Conservation (phyloP, 2,797 vertebrate genomes). For the Ctenochaetus hawaiiensis region DNA sequence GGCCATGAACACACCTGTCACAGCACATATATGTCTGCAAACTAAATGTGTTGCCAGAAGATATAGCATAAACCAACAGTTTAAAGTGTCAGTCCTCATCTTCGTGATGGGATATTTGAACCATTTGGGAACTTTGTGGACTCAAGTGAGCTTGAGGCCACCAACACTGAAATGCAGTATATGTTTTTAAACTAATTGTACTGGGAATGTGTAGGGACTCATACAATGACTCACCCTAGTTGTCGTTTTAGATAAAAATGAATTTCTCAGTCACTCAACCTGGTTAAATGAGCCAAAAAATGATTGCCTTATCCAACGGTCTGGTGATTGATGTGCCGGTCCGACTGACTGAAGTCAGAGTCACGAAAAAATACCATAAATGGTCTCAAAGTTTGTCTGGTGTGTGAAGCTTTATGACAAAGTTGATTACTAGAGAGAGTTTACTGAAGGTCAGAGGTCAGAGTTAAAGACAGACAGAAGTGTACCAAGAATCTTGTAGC, state of each 20-base stretch:
- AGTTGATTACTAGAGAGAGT: constrained; percentile 35
- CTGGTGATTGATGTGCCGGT: constrained; percentile 34
- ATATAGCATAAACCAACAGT: constrained; percentile 27
- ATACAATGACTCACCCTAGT: constrained; percentile 18
- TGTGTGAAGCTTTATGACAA: constrained; percentile 26
- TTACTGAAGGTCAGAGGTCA: constrained; percentile 45
- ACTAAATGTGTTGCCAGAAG: constrained; percentile 9
- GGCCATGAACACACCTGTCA: constrained; percentile 64
- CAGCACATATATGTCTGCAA: constrained; percentile 33
- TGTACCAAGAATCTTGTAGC: constrained; percentile 29
- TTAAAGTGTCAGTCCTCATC: constrained; percentile 26
- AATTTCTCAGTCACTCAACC: constrained; percentile 2
- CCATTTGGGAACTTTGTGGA: background rate
- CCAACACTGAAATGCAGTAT: constrained; percentile 11
- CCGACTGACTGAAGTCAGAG: constrained; percentile 22
- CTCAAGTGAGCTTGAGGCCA: constrained; percentile 21
- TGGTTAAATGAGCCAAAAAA: constrained; percentile 15
- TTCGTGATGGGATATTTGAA: background rate
- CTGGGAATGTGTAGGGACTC: constrained; percentile 10
- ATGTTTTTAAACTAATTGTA: constrained; percentile 10
- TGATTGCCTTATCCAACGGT: background rate
- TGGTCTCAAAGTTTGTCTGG: constrained; percentile 8
- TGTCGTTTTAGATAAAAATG: constrained; percentile 22
- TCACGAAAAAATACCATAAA: background rate
- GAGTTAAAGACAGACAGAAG: constrained; percentile 11